Evolutionary conservation across 2,888 invertebrate species (phyloP), one percentile per base, ranked within the genome.

Genomic region (Ennomos fuscantarius): DNA sequence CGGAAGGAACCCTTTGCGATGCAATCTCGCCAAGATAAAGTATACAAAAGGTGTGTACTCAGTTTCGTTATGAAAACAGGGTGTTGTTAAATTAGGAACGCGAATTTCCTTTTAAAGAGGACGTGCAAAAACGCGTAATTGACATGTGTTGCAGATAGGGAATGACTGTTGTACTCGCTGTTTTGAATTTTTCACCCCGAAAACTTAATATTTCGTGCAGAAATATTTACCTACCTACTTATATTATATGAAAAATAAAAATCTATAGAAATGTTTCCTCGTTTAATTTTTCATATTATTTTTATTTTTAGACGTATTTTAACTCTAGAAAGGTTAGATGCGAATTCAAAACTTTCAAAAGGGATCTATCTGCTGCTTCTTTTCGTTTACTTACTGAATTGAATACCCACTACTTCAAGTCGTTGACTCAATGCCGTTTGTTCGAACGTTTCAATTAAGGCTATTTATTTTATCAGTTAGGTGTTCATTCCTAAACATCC

Each of bases 391-490:
- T 24, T 24, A 33, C 9, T 33, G 33, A 11, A n/a, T 32, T 36
- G 36, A 47, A 47, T 42, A 47, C 42, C 37, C 42, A 5, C 2
- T 2, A 24, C 32, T 32, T 42, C 13, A 35, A 41, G 33, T 55
- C 43, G 66, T 63, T 73, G 73, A 70, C 72, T 75, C 68, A 68
- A 69, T 69, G 72, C 64, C 55, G 62, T 45, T 72, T 73, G 71
- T 73, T 69, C 60, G 69, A 70, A 67, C 67, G 58, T 70, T 72
- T 77, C 68, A 76, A 79, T 80, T 79, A 75, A 66, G 65, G 53
- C 54, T 72, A 71, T 77, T 79, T 72, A 68, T 66, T 69, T 72
- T 69, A 64, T 57, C 44, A 40, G 60, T 65, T 70, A 64, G 47
- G 41, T 60, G 54, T 50, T 61, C 63, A 62, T 62, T 55, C 63